These are phyloP conservation scores for Dolichallabes microphthalmus DNA, from an alignment of 2,113 vertebrate species.

Conservation along the genomic window DNA sequence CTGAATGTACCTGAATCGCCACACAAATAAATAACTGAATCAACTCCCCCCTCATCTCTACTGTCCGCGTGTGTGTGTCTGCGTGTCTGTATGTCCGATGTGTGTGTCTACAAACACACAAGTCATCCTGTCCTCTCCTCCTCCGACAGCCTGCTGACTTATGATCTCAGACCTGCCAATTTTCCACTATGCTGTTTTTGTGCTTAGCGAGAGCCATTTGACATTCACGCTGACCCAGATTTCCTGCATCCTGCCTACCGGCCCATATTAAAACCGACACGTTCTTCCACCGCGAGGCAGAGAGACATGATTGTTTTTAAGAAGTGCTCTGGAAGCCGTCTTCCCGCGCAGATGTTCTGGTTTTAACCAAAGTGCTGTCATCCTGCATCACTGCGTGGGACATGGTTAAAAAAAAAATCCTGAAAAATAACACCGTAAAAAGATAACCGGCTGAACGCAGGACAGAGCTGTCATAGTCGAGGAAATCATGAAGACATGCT, in stretches of 20 bases:
- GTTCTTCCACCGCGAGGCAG: neutral
- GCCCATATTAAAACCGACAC: conserved; percentile 4
- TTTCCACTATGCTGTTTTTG: conserved; percentile 23
- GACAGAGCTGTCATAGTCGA: neutral
- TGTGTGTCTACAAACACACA: neutral
- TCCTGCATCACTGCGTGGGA: neutral
- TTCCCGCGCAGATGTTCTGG: neutral
- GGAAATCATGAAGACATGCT: neutral
- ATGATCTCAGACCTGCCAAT: conserved; percentile 7
- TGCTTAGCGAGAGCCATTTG: conserved; percentile 44
- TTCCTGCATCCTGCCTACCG: conserved; percentile 30
- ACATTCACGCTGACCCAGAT: conserved; percentile 56
- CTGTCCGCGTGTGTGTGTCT: neutral
- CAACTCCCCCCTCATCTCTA: no score
- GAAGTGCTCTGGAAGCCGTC: neutral
- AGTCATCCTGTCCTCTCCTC: neutral
- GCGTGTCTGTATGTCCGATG: neutral
- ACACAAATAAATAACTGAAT: no score
- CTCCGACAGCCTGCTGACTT: conserved; percentile 5
- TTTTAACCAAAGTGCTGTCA: conserved; percentile 18
- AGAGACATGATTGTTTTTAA: neutral
- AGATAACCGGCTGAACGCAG: neutral
- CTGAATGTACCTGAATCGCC: no score
- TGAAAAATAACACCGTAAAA: neutral
- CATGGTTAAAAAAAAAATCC: neutral